A percentile compares a stretch with the other conserved stretches of the same genome.
These are phyloP conservation scores for Pseudococcus longispinus DNA, from an alignment of 2,888 invertebrate genomes.

Conservation along the genomic window DNA sequence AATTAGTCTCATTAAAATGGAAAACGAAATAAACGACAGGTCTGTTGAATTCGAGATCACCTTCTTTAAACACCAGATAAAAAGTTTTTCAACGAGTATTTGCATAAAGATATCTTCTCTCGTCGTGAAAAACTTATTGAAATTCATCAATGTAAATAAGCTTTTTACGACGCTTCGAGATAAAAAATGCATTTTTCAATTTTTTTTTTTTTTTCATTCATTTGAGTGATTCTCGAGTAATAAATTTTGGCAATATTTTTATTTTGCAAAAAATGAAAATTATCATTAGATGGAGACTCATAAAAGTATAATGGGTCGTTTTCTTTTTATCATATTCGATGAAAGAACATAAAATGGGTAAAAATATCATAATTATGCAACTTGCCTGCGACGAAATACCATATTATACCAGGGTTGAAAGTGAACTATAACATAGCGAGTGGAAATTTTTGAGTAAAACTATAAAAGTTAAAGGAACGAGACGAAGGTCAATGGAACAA, in stretches of 20 bases:
- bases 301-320: background rate
- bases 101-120: background rate
- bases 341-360: background rate
- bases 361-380: no score
- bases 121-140: background rate
- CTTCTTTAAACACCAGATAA: background rate
- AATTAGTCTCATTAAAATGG: background rate
- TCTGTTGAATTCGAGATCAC: background rate
- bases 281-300: background rate
- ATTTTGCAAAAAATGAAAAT: background rate
- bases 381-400: no score
- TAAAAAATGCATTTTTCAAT: background rate
- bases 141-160: slow-evolving; percentile 8
- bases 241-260: background rate
- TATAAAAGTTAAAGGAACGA: no score
- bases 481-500: no score
- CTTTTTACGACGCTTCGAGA: background rate
- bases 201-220: background rate
- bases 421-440: no score
- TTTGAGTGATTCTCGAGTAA: background rate
- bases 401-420: no score
- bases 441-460: no score
- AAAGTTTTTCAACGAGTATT: slow-evolving; percentile 13
- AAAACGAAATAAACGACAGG: background rate
- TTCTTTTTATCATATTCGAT: background rate